Conservation (phyloP, 2,797 vertebrate genomes). For the Scolopax rusticola region DNA sequence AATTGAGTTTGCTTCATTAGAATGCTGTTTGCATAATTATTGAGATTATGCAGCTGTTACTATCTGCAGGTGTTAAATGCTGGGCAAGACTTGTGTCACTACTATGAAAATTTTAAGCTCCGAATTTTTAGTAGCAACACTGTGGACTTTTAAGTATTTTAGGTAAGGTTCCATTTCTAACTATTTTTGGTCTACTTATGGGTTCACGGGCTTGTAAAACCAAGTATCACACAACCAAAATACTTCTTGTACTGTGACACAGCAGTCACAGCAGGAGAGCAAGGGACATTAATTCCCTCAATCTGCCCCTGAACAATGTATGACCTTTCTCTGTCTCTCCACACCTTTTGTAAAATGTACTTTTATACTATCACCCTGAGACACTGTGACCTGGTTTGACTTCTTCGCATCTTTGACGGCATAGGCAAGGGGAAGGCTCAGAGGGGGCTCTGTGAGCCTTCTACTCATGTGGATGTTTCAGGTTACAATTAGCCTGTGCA, state of each 20-base stretch:
- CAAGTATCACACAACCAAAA: background rate
- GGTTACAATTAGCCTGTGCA: background rate
- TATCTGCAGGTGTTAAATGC: slow-evolving; percentile 53
- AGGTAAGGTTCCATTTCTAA: background rate
- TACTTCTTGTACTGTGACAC: background rate
- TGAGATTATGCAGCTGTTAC: slow-evolving; percentile 46
- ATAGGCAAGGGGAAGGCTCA: background rate
- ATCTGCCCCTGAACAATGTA: background rate
- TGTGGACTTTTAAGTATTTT: background rate
- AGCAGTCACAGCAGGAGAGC: background rate
- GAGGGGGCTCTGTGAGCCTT: too few relatives aligned
- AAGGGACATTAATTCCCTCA: background rate
- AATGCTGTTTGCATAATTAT: slow-evolving; percentile 51
- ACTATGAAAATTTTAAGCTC: background rate
- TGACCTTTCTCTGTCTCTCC: background rate
- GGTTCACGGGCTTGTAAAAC: background rate
- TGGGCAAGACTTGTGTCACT: background rate
- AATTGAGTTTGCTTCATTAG: slow-evolving; percentile 59
- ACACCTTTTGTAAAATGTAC: background rate
- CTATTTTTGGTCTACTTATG: background rate
- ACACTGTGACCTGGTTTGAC: background rate
- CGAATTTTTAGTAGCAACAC: background rate
- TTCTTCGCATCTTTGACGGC: background rate
- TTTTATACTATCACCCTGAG: background rate
- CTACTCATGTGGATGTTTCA: background rate